A percentile compares a stretch with the other conserved stretches of the same genome.
These are phyloP conservation scores for Mylabris sibirica DNA, from an alignment of 2,888 invertebrate species.

Conservation along the genomic window DNA sequence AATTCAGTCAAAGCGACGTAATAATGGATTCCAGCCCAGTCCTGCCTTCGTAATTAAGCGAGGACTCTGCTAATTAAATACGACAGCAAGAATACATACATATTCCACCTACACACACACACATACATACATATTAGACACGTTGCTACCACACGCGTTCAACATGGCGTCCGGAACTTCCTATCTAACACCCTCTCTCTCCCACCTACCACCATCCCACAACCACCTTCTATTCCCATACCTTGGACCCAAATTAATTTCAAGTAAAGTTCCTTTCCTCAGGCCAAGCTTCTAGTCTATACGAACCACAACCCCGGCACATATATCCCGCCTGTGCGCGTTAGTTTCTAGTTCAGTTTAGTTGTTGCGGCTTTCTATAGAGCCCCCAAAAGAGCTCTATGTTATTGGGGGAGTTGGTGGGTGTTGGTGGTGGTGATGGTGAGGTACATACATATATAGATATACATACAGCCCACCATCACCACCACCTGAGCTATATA, in stretches of 20 bases:
- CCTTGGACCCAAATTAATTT: conserved; percentile 60
- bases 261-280: conserved; percentile 56
- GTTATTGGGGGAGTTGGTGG: conserved; percentile 9
- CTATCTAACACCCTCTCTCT: conserved; percentile 33
- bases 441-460: too few relatives aligned
- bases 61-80: conserved; percentile 61
- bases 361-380: conserved; percentile 49
- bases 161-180: conserved; percentile 51
- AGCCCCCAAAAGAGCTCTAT: conserved; percentile 23
- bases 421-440: neutral
- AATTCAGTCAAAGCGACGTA: conserved; percentile 57
- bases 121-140: conserved; percentile 42
- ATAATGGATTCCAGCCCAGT: conserved; percentile 57
- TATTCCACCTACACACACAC: neutral
- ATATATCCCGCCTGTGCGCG: conserved; percentile 37
- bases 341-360: conserved; percentile 49
- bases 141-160: conserved; percentile 56
- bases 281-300: conserved; percentile 40
- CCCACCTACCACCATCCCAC: conserved; percentile 19
- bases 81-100: conserved; percentile 45
- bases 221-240: conserved; percentile 18
- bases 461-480: conserved; percentile 13
- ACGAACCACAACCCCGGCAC: conserved; percentile 42
- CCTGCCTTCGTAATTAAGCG: conserved; percentile 60
- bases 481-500: conserved; percentile 18